phyloP scores from a whole-genome alignment of 2,888 invertebrate genomes.

The Drosophila lacicola region DNA sequence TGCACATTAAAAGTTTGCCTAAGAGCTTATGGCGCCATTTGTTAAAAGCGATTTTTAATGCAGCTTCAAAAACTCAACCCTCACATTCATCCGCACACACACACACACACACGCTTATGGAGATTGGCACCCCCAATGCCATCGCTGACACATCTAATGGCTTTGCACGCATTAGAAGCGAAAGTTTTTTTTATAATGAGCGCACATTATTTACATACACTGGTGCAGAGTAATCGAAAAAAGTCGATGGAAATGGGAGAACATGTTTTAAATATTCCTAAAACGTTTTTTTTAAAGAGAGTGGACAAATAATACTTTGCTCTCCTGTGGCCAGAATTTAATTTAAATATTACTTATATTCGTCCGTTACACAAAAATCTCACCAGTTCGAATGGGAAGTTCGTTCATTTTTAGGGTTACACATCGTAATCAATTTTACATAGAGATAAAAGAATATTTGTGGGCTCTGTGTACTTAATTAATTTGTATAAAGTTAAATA shows the following conservation, averaged over 20 bases:
- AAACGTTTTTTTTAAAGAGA: background rate
- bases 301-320: background rate
- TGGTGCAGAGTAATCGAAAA: conserved; percentile 13
- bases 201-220: conserved; percentile 48
- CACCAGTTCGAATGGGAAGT: too few species aligned
- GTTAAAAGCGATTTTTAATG: conserved; percentile 80
- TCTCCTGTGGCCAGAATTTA: background rate
- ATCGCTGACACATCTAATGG: conserved; percentile 69
- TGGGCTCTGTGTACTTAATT: too few species aligned
- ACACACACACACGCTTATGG: conserved; percentile 1
- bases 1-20: conserved; percentile 78
- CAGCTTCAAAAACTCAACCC: conserved; percentile 60
- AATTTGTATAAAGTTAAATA: too few species aligned
- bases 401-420: too few species aligned
- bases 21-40: conserved; percentile 78
- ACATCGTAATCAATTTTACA: too few species aligned
- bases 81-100: conserved; percentile 8
- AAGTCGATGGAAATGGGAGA: background rate
- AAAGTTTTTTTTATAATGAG: conserved; percentile 69
- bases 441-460: too few species aligned
- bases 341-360: background rate
- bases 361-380: too few species aligned
- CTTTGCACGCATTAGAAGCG: conserved; percentile 59
- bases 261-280: background rate
- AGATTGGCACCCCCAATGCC: conserved; percentile 40